These are phyloP conservation scores for Anguilla pacifica DNA, from an alignment of 2,797 vertebrate species.

Conservation along the genomic window DNA sequence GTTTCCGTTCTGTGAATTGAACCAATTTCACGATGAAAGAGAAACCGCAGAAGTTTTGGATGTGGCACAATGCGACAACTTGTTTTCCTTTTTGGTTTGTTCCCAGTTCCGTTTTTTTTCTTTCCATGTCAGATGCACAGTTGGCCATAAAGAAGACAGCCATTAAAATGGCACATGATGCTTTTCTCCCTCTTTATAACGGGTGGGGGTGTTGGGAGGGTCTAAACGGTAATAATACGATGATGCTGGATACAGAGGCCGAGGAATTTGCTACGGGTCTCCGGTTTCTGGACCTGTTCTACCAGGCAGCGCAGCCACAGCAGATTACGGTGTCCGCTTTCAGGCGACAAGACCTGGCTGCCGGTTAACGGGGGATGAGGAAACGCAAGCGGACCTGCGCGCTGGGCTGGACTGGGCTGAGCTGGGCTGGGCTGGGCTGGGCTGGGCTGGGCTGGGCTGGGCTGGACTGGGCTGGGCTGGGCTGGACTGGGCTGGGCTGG, in stretches of 20 bases:
- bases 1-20: not conserved
- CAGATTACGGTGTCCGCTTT: not conserved
- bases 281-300: not conserved
- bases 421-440: too few relatives aligned
- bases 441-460: too few relatives aligned
- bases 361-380: not conserved
- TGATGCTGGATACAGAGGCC: not conserved
- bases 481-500: too few relatives aligned
- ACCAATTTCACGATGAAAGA: not conserved
- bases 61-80: not conserved
- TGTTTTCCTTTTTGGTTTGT: not conserved
- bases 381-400: not conserved
- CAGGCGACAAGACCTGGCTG: not conserved
- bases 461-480: too few relatives aligned
- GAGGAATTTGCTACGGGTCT: not conserved
- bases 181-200: not conserved
- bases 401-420: too few relatives aligned
- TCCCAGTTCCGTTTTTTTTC: not conserved
- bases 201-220: too few relatives aligned
- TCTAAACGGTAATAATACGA: not conserved
- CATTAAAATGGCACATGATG: not conserved
- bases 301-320: too few relatives aligned
- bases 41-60: not conserved
- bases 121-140: not conserved
- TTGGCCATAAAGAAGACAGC: not conserved